phyloP scores from a whole-genome alignment of 2,797 vertebrate species.

The Sebastes alutus region DNA sequence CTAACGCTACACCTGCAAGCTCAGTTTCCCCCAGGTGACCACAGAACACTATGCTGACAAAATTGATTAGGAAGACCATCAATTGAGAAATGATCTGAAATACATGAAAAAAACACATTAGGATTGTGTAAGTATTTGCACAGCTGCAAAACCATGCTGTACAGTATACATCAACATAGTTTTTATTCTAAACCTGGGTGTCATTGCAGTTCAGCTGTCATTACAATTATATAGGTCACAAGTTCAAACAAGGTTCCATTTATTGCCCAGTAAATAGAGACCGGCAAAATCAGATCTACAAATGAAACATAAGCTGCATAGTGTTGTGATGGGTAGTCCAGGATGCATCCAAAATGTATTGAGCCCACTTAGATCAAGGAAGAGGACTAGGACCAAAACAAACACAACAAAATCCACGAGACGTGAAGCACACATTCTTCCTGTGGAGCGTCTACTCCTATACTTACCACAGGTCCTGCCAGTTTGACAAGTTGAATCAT shows the following conservation, averaged over 20 bases:
- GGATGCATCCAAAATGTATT: not conserved
- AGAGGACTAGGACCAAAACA: not conserved
- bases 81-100: slow-evolving; percentile 82
- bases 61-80: slow-evolving; percentile 79
- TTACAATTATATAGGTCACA: too few relatives aligned
- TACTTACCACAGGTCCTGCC: not conserved
- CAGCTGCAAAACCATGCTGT: too few relatives aligned
- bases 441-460: not conserved
- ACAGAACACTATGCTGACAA: slow-evolving; percentile 87
- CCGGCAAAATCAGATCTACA: too few relatives aligned
- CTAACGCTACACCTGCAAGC: slow-evolving; percentile 82
- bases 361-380: not conserved
- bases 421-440: not conserved
- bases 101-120: not conserved
- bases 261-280: too few relatives aligned
- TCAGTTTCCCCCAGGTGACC: slow-evolving; percentile 85
- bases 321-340: too few relatives aligned
- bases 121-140: not conserved
- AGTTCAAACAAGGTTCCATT: too few relatives aligned
- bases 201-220: too few relatives aligned
- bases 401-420: not conserved
- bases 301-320: too few relatives aligned
- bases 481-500: not conserved
- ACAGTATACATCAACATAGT: too few relatives aligned
- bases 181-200: too few relatives aligned